phyloP scores from a whole-genome alignment of 1,140 invertebrate genomes.

The Carposina sasakii region DNA sequence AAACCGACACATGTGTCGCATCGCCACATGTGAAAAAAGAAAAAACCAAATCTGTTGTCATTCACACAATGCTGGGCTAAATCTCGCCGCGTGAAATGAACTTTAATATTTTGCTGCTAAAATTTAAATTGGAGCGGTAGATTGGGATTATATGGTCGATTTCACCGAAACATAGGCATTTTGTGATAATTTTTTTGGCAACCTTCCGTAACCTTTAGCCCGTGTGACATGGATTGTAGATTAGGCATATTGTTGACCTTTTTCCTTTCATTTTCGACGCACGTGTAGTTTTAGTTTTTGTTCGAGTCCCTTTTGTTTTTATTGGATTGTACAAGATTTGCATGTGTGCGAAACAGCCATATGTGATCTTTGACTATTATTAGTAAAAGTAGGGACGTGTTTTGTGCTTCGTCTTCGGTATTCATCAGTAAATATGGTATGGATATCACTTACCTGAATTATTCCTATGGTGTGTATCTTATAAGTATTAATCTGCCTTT shows the following conservation, averaged over 20 bases:
- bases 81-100: slow-evolving; percentile 26
- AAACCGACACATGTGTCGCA: slow-evolving; percentile 69
- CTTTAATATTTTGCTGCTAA: slow-evolving; percentile 24
- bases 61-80: slow-evolving; percentile 57
- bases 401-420: no score
- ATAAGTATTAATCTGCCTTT: no score
- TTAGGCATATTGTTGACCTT: slow-evolving; percentile 71
- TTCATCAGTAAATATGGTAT: no score
- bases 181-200: slow-evolving; percentile 63
- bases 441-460: no score
- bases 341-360: slow-evolving; percentile 48
- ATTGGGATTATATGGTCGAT: slow-evolving; percentile 41
- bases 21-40: slow-evolving; percentile 67
- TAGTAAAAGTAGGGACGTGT: no score
- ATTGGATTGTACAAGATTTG: slow-evolving; percentile 48
- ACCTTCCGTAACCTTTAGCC: slow-evolving; percentile 70
- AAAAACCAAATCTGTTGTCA: slow-evolving; percentile 69
- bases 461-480: no score
- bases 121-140: slow-evolving; percentile 24
- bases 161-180: slow-evolving; percentile 47
- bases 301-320: slow-evolving; percentile 56
- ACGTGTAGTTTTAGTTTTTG: slow-evolving; percentile 61
- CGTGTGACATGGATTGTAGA: slow-evolving; percentile 70
- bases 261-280: slow-evolving; percentile 56
- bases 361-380: no score